phyloP scores from a whole-genome alignment of 2,113 vertebrate genomes.

The Chloropsis hardwickii region DNA sequence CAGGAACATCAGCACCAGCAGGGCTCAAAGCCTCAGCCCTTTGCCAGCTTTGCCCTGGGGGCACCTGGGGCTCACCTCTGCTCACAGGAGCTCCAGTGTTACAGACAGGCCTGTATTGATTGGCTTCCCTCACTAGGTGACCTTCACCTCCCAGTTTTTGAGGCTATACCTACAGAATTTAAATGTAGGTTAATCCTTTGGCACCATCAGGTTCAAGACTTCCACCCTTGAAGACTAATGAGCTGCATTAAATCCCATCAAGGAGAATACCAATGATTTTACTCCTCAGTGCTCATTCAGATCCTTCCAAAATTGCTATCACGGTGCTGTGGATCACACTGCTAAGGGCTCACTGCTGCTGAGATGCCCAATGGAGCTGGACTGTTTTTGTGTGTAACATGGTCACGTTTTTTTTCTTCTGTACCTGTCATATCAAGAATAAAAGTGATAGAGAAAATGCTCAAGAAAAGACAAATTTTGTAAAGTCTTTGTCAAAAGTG shows the following conservation, averaged over 20 bases:
- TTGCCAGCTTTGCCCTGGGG: not conserved
- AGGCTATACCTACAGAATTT: not conserved
- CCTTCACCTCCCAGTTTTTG: not conserved
- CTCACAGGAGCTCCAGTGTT: not conserved
- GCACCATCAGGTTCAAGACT: not conserved
- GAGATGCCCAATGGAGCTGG: not conserved
- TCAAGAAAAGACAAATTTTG: not conserved
- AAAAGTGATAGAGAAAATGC: not conserved
- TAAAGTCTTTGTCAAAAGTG: not conserved
- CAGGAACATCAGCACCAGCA: not conserved
- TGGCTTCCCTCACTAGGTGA: not conserved
- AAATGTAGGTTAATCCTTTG: not conserved
- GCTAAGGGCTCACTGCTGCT: not conserved
- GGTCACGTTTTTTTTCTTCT: not conserved
- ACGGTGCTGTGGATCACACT: not conserved
- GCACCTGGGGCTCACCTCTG: not conserved
- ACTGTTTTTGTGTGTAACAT: not conserved
- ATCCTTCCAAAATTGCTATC: rapidly evolving
- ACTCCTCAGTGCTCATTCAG: not conserved
- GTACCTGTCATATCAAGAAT: not conserved
- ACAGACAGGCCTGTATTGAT: not conserved
- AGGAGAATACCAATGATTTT: not conserved
- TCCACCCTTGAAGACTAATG: not conserved
- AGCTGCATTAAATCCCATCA: conserved; percentile 1
- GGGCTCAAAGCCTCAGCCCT: not conserved